Base-by-base conservation (phyloP, 2,888 invertebrate species). In the Chrysomela aeneicollis region DNA sequence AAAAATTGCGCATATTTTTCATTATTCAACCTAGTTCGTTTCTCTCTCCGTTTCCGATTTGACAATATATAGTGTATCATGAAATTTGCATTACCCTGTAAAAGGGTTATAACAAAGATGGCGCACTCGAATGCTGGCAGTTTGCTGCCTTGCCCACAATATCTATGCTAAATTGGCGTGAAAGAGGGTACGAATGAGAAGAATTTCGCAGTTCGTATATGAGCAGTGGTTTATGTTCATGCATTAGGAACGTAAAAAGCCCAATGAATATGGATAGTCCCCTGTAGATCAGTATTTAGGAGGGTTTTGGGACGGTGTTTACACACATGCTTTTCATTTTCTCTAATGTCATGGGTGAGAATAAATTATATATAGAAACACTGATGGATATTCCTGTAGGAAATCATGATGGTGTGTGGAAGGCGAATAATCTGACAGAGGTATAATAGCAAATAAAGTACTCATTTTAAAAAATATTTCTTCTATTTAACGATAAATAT, bases 201-300 rank as follows among this genome's bases (percentile, higher is more conserved):
- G 53, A 15, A 15, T 15, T 17, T 26, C 15, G 35, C 55, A 55
- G 21, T 55, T 55, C 55, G 19, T 55, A 54, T 54, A 42, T 42
- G 42, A 26, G 21, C 62, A 18, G 51, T 19, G 58, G 57, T 51
- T 63, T 58, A 63, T 63, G 63, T 51, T 35, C 53, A 63, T 63
- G 63, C 63, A 63, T 63, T 63, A 63, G 58, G 46, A 18, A 57
- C 42, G 57, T 57, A 46, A 57, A 49, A 57, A 57, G 57, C 46
- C 21, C 46, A 46, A 57, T 57, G 57, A 57, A 57, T 57, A 57
- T 57, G 57, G 57, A 57, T 57, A 42, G 47, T 30, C 42, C 30
- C 10, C 22, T 21, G 57, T 57, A 30, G 47, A 57, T 57, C 46
- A n/a, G 26, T 47, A 19, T 57, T 57, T 57, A 57, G 22, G n/a